phyloP scores from a whole-genome alignment of 2,113 vertebrate species.

The Lasiurus borealis region DNA sequence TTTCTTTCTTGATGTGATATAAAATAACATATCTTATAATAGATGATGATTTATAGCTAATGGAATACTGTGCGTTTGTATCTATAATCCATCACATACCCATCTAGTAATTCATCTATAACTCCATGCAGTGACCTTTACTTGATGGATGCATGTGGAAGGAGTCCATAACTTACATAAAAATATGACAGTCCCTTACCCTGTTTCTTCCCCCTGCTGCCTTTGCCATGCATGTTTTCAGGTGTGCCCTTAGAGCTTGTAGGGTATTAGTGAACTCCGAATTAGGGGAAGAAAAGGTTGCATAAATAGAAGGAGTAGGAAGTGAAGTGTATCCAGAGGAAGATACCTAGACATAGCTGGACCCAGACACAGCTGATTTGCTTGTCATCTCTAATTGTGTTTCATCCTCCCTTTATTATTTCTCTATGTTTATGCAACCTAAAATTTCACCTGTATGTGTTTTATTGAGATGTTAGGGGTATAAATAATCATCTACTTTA shows the following conservation, averaged over 20 bases:
- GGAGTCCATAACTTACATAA: conserved; percentile 31
- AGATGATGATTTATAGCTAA: conserved; percentile 60
- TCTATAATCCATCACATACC: conserved; percentile 19
- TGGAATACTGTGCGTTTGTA: not conserved
- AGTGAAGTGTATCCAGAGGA: not conserved
- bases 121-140: conserved; percentile 58
- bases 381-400: not conserved
- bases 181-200: not conserved
- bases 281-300: not conserved
- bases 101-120: conserved; percentile 54
- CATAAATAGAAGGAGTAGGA: not conserved
- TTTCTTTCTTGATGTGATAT: not conserved
- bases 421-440: not conserved
- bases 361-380: too few species aligned
- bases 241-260: not conserved
- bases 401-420: not conserved
- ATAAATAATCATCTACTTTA: not conserved
- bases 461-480: not conserved
- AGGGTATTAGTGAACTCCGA: not conserved
- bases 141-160: conserved; percentile 53
- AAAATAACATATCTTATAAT: conserved; percentile 51
- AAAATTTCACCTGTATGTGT: not conserved
- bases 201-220: not conserved
- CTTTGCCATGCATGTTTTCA: not conserved
- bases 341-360: rapidly evolving